Conservation (phyloP, 2,113 vertebrate genomes). For the Thalassoma bifasciatum region DNA sequence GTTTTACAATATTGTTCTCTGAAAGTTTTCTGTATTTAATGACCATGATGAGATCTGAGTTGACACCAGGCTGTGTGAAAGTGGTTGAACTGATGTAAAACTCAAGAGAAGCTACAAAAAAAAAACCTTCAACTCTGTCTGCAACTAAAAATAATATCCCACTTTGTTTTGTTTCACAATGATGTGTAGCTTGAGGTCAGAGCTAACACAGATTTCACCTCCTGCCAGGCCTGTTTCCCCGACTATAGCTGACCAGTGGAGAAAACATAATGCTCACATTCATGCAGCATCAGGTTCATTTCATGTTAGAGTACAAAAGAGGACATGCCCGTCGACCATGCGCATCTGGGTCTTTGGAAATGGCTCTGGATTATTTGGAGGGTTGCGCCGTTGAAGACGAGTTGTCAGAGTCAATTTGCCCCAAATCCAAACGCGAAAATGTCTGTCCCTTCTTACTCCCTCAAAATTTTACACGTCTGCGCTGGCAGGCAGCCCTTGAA, state of each 20-base stretch:
- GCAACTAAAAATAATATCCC: constrained; percentile 5
- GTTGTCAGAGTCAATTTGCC: constrained; percentile 58
- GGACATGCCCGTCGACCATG: constrained; percentile 49
- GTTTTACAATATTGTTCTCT: background rate
- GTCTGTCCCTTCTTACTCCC: constrained; percentile 45
- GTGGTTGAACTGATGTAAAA: background rate
- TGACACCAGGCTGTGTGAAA: background rate
- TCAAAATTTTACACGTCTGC: constrained; percentile 49
- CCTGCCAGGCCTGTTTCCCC: constrained; percentile 26
- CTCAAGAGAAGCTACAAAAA: background rate
- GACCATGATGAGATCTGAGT: background rate
- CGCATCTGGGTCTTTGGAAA: constrained; percentile 66
- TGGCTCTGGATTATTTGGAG: constrained; percentile 64
- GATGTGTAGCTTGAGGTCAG: constrained; percentile 33
- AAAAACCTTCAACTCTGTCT: background rate
- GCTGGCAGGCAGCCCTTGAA: constrained; percentile 53
- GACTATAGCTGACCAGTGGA: constrained; percentile 59
- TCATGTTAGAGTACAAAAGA: constrained; percentile 68
- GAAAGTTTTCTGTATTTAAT: background rate
- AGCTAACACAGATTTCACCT: constrained; percentile 34
- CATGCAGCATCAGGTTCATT: constrained; percentile 61
- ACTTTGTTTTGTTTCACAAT: constrained; percentile 21
- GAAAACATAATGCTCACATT: constrained; percentile 70
- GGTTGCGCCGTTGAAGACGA: constrained; percentile 37
- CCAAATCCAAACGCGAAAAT: constrained; percentile 62